Evolutionary conservation across 2,888 invertebrate species (phyloP).

Genomic region (Erynnis tages): DNA sequence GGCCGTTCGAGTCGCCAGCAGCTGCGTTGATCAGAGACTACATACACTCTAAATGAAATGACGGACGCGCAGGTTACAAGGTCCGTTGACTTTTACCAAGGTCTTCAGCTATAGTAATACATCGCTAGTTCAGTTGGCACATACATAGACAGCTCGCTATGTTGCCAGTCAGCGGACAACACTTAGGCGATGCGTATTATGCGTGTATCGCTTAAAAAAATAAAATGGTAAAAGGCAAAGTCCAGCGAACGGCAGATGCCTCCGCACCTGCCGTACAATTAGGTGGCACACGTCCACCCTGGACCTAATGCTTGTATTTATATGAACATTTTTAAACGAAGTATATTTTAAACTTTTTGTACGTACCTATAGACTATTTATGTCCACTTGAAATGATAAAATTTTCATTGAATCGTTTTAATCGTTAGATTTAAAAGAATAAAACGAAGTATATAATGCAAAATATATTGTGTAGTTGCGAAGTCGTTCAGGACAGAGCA

Average conservation of each 20-base stretch:
- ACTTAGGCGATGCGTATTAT: conserved; percentile 24
- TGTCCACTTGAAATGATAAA: neutral
- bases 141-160: conserved; percentile 43
- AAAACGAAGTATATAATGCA: conserved; percentile 7
- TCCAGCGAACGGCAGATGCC: conserved; percentile 72
- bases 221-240: conserved; percentile 52
- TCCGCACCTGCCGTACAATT: conserved; percentile 72
- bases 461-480: conserved; percentile 17
- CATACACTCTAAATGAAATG: conserved; percentile 40
- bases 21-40: conserved; percentile 44
- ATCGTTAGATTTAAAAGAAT: neutral
- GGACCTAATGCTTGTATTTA: conserved; percentile 32
- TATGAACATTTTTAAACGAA: neutral
- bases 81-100: conserved; percentile 46
- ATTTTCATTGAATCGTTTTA: too few relatives aligned
- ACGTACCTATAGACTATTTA: too few relatives aligned
- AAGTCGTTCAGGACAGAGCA: conserved; percentile 27
- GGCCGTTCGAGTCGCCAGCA: conserved; percentile 46
- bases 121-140: conserved; percentile 51
- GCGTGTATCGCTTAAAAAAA: conserved; percentile 49
- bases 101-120: conserved; percentile 45
- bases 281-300: conserved; percentile 63
- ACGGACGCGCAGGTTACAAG: conserved; percentile 45
- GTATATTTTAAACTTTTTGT: neutral
- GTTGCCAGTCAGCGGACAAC: conserved; percentile 39